A percentile compares a stretch with the other conserved stretches of the same genome.
Conservation (phyloP, 2,797 vertebrate genomes). For the Notolabrus celidotus region DNA sequence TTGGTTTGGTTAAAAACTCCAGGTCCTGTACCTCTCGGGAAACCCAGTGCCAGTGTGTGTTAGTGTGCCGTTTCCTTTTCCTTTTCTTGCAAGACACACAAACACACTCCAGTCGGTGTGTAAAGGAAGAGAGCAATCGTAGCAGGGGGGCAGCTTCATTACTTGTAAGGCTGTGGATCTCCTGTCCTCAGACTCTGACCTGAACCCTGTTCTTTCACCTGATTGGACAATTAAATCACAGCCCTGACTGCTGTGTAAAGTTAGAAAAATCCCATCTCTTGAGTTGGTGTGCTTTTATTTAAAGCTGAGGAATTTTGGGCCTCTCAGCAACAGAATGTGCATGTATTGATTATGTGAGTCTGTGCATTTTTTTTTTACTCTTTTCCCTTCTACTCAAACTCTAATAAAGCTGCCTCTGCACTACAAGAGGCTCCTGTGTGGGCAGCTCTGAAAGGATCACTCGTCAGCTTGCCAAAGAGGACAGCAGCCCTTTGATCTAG, state of each 20-base stretch:
- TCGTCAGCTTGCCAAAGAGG: slow-evolving; percentile 77
- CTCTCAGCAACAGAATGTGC: slow-evolving; percentile 28
- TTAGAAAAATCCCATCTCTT: slow-evolving; percentile 28
- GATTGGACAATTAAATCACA: slow-evolving; percentile 27
- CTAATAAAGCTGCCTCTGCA: slow-evolving; percentile 70
- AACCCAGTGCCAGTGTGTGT: slow-evolving; percentile 53
- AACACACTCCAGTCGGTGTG: slow-evolving; percentile 15
- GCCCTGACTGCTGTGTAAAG: slow-evolving; percentile 2
- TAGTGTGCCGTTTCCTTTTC: slow-evolving; percentile 58
- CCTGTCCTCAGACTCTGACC: slow-evolving; percentile 31
- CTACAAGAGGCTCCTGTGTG: slow-evolving; percentile 79
- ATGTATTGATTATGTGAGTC: slow-evolving; percentile 44
- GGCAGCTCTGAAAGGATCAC: slow-evolving; percentile 77
- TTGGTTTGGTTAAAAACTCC: slow-evolving; percentile 71
- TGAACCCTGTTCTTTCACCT: slow-evolving; percentile 26
- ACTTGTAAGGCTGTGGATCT: slow-evolving; percentile 26
- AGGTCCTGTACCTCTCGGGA: slow-evolving; percentile 54
- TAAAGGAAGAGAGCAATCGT: slow-evolving; percentile 28
- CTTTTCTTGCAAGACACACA: slow-evolving; percentile 31
- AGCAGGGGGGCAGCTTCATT: slow-evolving; percentile 50
- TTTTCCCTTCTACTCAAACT: slow-evolving; percentile 52
- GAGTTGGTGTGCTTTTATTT: slow-evolving; percentile 22
- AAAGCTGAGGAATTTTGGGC: slow-evolving; percentile 14
- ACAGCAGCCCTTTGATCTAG: slow-evolving; percentile 78
- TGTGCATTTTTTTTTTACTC: slow-evolving; percentile 20